Base-by-base conservation (phyloP, 2,888 invertebrate genomes). In the Sphecodes monilicornis region DNA sequence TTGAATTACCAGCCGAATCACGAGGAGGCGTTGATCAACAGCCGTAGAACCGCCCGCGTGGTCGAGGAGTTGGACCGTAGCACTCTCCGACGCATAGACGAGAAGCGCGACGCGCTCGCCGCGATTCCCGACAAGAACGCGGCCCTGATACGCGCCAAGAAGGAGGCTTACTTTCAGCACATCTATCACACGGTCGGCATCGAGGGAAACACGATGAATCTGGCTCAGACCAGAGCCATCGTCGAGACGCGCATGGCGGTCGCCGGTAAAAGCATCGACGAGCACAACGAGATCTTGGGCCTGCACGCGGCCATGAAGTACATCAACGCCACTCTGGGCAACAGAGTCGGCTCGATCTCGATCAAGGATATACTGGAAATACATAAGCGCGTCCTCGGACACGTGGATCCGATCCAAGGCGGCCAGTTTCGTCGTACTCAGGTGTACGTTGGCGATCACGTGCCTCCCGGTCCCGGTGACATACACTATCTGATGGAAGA, bases 161-260 rank as follows among this genome's bases (percentile, higher is more conserved):
- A 98, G 93, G 99, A 99, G 95, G 98, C 98, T 1, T 99, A 99
- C 94, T 99, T 98, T 94, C 97, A 98, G 93, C 98, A 99, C 93
- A 98, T 99, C 86, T 99, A 99, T 95, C 99, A 99, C 93, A 98
- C 99, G 0, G 99, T 98, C 32, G 99, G 98, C 39, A 98, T 99
- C 88, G 99, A 99, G 95, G 99, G 99, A 0, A 99, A 99, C 93
- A 99, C 99, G 0, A 98, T 99, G 97, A 98, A 98, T 3, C 95
- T 99, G 66, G 97, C 97, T 36, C 98, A 99, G 94, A 98, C 99
- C 0, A 96, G 99, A 88, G 97, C 97, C 81, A 97, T 99, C 85
- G 96, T 99, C 36, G 99, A 99, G 95, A 99, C 99, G 0, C 96
- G 97, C 68, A 96, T 98, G 92, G 98, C 97, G 0, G 97, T 98